Conservation (phyloP, 2,888 invertebrate species). For the Agriopis leucophaearia region DNA sequence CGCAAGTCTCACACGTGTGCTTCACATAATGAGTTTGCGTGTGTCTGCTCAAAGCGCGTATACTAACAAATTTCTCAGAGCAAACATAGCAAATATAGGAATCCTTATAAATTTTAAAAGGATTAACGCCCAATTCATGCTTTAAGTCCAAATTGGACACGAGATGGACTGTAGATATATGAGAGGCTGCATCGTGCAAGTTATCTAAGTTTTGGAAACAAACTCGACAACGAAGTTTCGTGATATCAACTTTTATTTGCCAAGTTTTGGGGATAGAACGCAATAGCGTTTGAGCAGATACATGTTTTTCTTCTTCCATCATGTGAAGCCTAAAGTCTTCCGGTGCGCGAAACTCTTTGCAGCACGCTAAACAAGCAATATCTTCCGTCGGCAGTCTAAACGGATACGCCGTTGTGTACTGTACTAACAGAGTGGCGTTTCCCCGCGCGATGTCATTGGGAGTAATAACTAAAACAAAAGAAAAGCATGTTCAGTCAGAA, state of each 20-base stretch:
- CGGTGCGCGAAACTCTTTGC: conserved; percentile 42
- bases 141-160: conserved; percentile 26
- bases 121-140: conserved; percentile 47
- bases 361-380: conserved; percentile 19
- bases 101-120: conserved; percentile 50
- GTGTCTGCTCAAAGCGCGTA: conserved; percentile 57
- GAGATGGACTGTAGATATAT: conserved; percentile 47
- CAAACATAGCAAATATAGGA: conserved; percentile 53
- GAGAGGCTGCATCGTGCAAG: conserved; percentile 47
- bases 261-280: conserved; percentile 18
- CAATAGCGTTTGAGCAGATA: conserved; percentile 19
- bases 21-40: conserved; percentile 56
- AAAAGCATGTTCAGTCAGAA: conserved; percentile 17
- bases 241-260: conserved; percentile 56
- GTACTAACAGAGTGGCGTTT: conserved; percentile 53
- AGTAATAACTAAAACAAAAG: conserved; percentile 16
- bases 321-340: conserved; percentile 57
- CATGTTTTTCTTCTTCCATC: conserved; percentile 42
- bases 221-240: conserved; percentile 54
- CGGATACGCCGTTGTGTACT: conserved; percentile 58
- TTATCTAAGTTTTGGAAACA: conserved; percentile 45
- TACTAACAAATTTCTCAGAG: conserved; percentile 46
- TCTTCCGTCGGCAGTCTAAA: conserved; percentile 67
- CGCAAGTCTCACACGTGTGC: conserved; percentile 59
- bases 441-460: conserved; percentile 54